phyloP scores from a whole-genome alignment of 2,113 vertebrate genomes.

The Parotia lawesii region DNA sequence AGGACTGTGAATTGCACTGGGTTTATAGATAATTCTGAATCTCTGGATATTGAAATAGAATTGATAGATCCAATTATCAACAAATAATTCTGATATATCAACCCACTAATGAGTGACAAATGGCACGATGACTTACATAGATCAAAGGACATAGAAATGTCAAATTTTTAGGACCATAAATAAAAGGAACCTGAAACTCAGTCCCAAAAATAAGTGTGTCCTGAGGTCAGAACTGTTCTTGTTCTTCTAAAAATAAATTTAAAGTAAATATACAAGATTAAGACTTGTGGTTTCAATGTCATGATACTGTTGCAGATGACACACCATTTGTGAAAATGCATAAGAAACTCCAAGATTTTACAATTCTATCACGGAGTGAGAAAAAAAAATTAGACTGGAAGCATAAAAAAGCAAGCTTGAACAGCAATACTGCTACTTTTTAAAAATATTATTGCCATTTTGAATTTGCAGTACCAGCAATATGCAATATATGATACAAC shows the following conservation, averaged over 20 bases:
- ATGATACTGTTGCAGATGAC: background rate
- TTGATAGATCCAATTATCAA: background rate
- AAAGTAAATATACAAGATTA: background rate
- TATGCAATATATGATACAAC: background rate
- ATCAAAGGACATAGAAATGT: background rate
- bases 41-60: background rate
- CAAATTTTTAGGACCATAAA: background rate
- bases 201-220: background rate
- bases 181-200: background rate
- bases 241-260: background rate
- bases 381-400: background rate
- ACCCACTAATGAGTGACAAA: background rate
- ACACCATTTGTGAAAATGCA: background rate
- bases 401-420: background rate
- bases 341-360: background rate
- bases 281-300: background rate
- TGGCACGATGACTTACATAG: background rate
- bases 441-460: background rate
- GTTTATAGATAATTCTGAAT: background rate
- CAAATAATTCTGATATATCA: background rate
- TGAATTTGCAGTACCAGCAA: background rate
- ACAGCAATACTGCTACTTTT: background rate
- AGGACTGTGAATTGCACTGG: background rate
- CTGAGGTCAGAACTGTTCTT: background rate
- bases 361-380: background rate